phyloP scores from a whole-genome alignment of 1,140 invertebrate genomes.

The Maconellicoccus hirsutus region DNA sequence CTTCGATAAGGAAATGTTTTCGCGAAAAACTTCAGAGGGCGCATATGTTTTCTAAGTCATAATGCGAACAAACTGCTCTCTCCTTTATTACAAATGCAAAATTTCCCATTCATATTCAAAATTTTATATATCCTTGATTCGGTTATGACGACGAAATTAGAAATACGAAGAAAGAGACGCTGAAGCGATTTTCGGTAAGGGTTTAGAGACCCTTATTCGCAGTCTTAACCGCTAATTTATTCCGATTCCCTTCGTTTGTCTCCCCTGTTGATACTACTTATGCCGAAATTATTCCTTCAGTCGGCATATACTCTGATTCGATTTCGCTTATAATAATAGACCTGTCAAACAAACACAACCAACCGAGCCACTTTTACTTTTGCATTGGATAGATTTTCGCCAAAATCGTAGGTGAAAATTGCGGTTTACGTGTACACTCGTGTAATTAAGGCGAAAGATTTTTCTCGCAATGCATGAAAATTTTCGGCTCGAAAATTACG shows the following conservation, averaged over 20 bases:
- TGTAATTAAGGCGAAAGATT: too few relatives aligned
- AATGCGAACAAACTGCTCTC: conserved; percentile 37
- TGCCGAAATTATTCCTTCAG: conserved; percentile 17
- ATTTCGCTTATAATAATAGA: conserved; percentile 19
- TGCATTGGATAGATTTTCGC: not conserved
- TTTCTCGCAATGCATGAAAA: too few relatives aligned
- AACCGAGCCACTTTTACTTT: not conserved
- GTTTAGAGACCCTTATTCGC: conserved; percentile 31
- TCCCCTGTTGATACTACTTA: conserved; percentile 13
- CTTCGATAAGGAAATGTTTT: not conserved
- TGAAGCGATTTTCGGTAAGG: not conserved
- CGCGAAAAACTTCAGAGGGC: not conserved
- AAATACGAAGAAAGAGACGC: conserved; percentile 6
- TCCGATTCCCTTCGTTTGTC: conserved; percentile 29
- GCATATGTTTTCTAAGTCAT: conserved; percentile 35
- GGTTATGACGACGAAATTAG: conserved; percentile 18
- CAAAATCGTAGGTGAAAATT: not conserved
- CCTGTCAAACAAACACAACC: conserved; percentile 14
- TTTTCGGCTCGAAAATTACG: too few relatives aligned
- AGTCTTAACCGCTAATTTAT: conserved; percentile 39
- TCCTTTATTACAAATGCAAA: conserved; percentile 67
- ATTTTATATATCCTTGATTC: conserved; percentile 54
- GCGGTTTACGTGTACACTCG: not conserved
- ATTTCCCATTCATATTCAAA: conserved; percentile 78
- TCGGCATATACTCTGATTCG: conserved; percentile 12